Conservation (phyloP, 2,797 vertebrate genomes). For the Podargus strigoides region DNA sequence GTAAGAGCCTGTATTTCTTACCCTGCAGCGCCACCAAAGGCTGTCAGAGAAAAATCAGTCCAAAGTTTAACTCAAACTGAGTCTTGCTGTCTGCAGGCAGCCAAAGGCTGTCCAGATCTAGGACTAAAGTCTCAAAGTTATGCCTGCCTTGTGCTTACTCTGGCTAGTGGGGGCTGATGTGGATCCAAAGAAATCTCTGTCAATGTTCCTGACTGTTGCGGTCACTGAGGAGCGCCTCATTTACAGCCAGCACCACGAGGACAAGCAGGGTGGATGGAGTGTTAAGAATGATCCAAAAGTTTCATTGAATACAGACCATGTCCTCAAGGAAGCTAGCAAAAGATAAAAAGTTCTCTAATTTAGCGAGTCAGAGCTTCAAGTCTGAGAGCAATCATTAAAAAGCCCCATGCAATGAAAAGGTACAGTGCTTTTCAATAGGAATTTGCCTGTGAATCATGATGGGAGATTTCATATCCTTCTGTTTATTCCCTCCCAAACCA, state of each 20-base stretch:
- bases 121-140: neutral
- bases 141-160: neutral
- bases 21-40: conserved; percentile 64
- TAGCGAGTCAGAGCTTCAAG: neutral
- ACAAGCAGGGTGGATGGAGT: neutral
- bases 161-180: neutral
- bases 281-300: neutral
- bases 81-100: neutral
- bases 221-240: neutral
- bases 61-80: neutral
- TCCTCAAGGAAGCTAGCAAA: neutral
- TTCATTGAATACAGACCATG: neutral
- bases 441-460: neutral
- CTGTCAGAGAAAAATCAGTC: neutral
- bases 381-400: neutral
- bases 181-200: neutral
- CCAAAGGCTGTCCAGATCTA: neutral
- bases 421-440: neutral
- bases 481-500: neutral
- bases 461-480: neutral
- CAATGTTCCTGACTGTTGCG: neutral
- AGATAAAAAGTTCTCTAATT: neutral
- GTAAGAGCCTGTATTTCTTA: conserved; percentile 38
- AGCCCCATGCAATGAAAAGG: neutral
- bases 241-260: neutral